These are phyloP conservation scores for Spinibarbus caldwelli DNA, from an alignment of 2,797 vertebrate species.

Conservation along the genomic window DNA sequence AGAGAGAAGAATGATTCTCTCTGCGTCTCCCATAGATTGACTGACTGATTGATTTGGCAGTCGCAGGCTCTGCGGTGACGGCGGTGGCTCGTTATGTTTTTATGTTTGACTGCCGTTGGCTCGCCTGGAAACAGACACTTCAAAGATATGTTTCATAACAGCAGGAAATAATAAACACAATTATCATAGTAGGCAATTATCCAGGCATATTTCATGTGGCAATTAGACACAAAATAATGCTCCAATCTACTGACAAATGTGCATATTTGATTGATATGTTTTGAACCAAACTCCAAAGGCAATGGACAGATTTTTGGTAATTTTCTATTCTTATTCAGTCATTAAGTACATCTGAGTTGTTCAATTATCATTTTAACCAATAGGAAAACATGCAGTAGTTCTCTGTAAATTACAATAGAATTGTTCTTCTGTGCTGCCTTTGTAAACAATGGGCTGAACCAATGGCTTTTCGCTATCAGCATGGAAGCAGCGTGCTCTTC, in stretches of 20 bases:
- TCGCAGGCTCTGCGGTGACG: slow-evolving; percentile 24
- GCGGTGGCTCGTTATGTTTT: slow-evolving; percentile 3
- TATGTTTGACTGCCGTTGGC: slow-evolving; percentile 35
- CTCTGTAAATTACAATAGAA: slow-evolving; percentile 33
- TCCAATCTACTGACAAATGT: background rate
- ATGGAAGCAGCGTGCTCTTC: slow-evolving; percentile 12
- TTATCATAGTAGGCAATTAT: slow-evolving; percentile 46
- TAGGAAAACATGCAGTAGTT: background rate
- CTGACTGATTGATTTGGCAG: slow-evolving; percentile 33
- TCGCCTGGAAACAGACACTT: slow-evolving; percentile 32
- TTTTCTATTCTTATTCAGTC: slow-evolving; percentile 12
- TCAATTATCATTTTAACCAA: slow-evolving; percentile 24
- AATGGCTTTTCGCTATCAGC: slow-evolving; percentile 20
- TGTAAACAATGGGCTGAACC: slow-evolving; percentile 28
- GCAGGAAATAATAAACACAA: slow-evolving; percentile 34
- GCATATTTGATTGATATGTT: background rate
- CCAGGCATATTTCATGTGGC: slow-evolving; percentile 31
- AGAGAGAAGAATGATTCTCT: slow-evolving; percentile 13
- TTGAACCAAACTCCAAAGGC: slow-evolving; percentile 11
- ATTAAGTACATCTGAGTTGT: slow-evolving; percentile 8
- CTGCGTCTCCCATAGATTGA: slow-evolving; percentile 16
- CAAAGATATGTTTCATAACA: slow-evolving; percentile 26
- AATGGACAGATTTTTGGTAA: slow-evolving; percentile 11
- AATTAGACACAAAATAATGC: slow-evolving; percentile 28
- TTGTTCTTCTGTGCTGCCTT: background rate